Evolutionary conservation across 2,113 vertebrate genomes (phyloP).

Genomic region (Gallinago media): DNA sequence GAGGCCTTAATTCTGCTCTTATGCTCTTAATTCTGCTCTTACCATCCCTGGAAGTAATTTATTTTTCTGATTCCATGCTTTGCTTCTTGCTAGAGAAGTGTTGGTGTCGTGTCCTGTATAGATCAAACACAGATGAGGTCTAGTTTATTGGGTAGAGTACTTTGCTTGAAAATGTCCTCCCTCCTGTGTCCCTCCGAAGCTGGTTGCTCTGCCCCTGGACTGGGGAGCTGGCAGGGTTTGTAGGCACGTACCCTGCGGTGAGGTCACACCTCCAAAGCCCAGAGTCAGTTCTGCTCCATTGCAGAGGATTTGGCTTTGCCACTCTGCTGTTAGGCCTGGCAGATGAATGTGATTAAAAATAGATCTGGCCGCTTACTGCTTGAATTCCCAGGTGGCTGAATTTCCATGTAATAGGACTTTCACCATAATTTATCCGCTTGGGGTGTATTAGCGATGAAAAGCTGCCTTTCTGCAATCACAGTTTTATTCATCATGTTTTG

Average conservation of each 20-base stretch:
- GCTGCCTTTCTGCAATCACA: neutral
- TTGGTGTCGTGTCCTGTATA: neutral
- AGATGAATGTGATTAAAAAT: conserved; percentile 45
- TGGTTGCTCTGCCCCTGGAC: neutral
- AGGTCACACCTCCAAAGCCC: rapidly evolving
- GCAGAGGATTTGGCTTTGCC: neutral
- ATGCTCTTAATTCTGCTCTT: neutral
- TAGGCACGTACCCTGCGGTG: neutral
- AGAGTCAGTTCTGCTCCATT: neutral
- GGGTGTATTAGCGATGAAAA: neutral
- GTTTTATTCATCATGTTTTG: conserved; percentile 10
- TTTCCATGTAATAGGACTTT: conserved; percentile 38
- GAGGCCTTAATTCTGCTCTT: neutral
- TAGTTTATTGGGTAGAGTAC: neutral
- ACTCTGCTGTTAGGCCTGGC: neutral
- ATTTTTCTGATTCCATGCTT: neutral
- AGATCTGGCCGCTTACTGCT: neutral
- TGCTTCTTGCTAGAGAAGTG: neutral
- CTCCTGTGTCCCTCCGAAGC: neutral
- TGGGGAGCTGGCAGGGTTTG: neutral
- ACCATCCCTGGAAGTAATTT: neutral
- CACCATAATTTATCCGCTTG: neutral
- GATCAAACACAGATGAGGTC: neutral
- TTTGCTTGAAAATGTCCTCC: neutral
- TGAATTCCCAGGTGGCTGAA: conserved; percentile 31